Evolutionary conservation across 1,140 invertebrate genomes (phyloP).

Genomic region (Armadillidium nasatum): DNA sequence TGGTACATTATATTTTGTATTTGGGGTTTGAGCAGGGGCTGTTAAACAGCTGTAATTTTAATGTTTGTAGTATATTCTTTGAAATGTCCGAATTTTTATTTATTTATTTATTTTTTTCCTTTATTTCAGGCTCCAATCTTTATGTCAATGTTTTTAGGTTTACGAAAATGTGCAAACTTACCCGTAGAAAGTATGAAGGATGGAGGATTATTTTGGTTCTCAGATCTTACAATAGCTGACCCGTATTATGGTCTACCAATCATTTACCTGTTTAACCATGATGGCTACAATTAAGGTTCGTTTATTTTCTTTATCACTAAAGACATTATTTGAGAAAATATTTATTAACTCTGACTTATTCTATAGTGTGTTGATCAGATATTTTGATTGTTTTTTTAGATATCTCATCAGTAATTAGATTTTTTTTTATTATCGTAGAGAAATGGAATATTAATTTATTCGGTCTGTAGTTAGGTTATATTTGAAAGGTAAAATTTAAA

Average conservation of each 20-base stretch:
- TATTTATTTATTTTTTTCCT: too few species aligned
- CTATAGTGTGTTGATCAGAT: background rate
- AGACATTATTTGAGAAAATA: background rate
- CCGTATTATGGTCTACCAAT: conserved; percentile 83
- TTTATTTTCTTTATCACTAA: background rate
- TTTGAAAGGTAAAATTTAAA: too few species aligned
- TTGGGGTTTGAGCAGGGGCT: too few species aligned
- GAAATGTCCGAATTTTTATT: too few species aligned
- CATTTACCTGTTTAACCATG: conserved; percentile 73
- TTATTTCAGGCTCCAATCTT: conserved; percentile 73
- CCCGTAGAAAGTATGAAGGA: conserved; percentile 80
- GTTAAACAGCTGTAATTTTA: too few species aligned
- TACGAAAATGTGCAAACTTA: conserved; percentile 75
- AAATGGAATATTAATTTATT: too few species aligned
- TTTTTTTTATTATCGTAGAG: too few species aligned
- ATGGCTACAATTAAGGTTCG: conserved; percentile 70
- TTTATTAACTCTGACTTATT: background rate
- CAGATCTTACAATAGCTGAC: conserved; percentile 83
- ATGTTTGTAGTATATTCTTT: too few species aligned
- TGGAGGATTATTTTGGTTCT: conserved; percentile 91
- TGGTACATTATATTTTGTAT: too few species aligned
- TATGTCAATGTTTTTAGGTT: conserved; percentile 79
- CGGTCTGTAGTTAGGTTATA: too few species aligned
- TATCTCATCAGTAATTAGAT: background rate
- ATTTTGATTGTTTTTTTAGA: too few species aligned